Evolutionary conservation across 2,888 invertebrate genomes (phyloP).

Genomic region (Mechanitis messenoides): DNA sequence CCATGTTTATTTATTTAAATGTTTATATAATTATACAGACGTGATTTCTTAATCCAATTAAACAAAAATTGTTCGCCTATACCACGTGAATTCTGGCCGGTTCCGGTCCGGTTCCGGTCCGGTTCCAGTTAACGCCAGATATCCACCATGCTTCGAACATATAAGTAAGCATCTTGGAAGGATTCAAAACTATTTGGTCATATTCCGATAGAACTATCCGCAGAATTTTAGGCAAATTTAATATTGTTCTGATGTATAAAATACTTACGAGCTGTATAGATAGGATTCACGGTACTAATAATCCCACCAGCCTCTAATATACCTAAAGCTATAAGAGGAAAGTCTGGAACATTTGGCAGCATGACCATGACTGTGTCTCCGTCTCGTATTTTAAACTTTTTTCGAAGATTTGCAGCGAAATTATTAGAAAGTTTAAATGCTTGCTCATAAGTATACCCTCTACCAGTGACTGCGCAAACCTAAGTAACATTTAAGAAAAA

Average conservation of each 20-base stretch:
- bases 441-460: slow-evolving; percentile 83
- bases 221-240: not conserved
- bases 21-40: no score
- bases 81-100: no score
- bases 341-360: slow-evolving; percentile 87
- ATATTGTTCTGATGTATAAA: not conserved
- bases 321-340: slow-evolving; percentile 80
- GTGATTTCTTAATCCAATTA: no score
- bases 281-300: slow-evolving; percentile 84
- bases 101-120: no score
- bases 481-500: slow-evolving; percentile 39
- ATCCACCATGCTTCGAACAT: no score
- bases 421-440: slow-evolving; percentile 79
- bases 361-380: slow-evolving; percentile 83
- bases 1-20: no score
- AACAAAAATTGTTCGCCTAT: no score
- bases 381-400: slow-evolving; percentile 78
- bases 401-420: slow-evolving; percentile 80
- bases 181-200: no score
- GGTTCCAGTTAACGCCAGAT: no score
- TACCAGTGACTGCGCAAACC: slow-evolving; percentile 84
- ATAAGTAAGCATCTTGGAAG: no score
- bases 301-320: slow-evolving; percentile 81
- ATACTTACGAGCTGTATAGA: slow-evolving; percentile 80
- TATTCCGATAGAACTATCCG: no score